phyloP scores from a whole-genome alignment of 1,140 invertebrate species.

The Nasonia giraulti region DNA sequence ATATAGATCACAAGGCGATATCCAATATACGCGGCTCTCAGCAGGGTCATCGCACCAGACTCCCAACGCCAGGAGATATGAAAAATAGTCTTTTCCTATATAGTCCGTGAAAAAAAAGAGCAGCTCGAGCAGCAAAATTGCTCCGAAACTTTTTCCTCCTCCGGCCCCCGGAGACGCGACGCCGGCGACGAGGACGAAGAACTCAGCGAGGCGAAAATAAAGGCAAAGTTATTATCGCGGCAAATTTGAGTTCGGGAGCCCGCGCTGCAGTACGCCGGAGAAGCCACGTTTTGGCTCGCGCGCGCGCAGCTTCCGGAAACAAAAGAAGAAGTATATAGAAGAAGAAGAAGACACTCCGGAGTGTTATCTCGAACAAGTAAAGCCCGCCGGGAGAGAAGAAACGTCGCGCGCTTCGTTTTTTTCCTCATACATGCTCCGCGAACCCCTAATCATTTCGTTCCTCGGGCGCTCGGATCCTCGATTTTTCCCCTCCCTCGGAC shows the following conservation, averaged over 20 bases:
- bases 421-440: not conserved
- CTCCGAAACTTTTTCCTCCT: constrained; percentile 30
- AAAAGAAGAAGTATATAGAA: constrained; percentile 52
- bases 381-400: constrained; percentile 56
- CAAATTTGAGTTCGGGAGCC: constrained; percentile 59
- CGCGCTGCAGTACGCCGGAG: not conserved
- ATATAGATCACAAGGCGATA: no score
- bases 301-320: constrained; percentile 25
- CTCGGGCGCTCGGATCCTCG: constrained; percentile 2
- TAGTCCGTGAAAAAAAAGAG: not conserved
- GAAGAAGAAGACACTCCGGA: constrained; percentile 47
- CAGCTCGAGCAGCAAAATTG: not conserved
- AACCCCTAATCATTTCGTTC: constrained; percentile 40
- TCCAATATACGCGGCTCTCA: not conserved
- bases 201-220: constrained; percentile 50
- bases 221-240: constrained; percentile 61
- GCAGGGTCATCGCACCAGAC: not conserved
- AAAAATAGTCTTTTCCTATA: not conserved
- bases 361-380: constrained; percentile 60
- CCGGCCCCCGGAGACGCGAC: not conserved
- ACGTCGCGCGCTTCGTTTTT: constrained; percentile 14
- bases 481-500: not conserved
- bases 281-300: constrained; percentile 25
- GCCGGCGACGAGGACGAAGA: not conserved
- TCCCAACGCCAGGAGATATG: not conserved